Percentiles rank a stretch among this genome's conserved stretches.
Evolutionary conservation across 2,113 vertebrate species (phyloP).

Genomic region (Dolichallabes microphthalmus): DNA sequence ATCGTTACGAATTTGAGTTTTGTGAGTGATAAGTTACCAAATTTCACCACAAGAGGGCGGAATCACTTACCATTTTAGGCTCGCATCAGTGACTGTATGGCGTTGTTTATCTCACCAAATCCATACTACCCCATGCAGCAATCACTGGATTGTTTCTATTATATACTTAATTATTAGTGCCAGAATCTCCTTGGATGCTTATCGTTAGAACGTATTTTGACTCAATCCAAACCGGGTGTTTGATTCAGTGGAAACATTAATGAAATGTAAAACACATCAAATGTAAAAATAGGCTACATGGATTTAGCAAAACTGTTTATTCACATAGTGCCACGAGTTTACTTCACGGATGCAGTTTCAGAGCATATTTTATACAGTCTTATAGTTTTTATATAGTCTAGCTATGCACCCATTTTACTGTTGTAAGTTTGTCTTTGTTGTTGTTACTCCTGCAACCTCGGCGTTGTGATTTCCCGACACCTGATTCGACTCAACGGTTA

Average conservation of each 20-base stretch:
- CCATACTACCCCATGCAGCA: not conserved
- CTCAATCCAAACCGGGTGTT: too few species aligned
- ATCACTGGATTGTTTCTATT: slow-evolving; percentile 10
- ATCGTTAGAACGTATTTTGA: not conserved
- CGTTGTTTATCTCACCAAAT: not conserved
- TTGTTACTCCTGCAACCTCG: not conserved
- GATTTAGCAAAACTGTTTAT: not conserved
- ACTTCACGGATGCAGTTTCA: not conserved
- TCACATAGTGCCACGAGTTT: not conserved
- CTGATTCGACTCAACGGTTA: not conserved
- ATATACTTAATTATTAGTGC: not conserved
- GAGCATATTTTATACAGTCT: not conserved
- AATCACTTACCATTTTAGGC: not conserved
- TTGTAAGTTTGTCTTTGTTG: not conserved
- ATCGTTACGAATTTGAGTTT: not conserved
- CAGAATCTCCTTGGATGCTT: not conserved
- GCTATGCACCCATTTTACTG: too few species aligned
- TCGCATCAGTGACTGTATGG: not conserved
- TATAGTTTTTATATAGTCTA: not conserved
- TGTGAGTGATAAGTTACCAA: not conserved
- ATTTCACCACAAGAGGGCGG: slow-evolving; percentile 16
- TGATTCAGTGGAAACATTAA: not conserved
- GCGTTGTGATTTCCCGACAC: not conserved
- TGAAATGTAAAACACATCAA: not conserved
- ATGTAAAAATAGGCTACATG: not conserved